Conservation (phyloP, 2,797 vertebrate genomes). For the Jordanella pulchra region DNA sequence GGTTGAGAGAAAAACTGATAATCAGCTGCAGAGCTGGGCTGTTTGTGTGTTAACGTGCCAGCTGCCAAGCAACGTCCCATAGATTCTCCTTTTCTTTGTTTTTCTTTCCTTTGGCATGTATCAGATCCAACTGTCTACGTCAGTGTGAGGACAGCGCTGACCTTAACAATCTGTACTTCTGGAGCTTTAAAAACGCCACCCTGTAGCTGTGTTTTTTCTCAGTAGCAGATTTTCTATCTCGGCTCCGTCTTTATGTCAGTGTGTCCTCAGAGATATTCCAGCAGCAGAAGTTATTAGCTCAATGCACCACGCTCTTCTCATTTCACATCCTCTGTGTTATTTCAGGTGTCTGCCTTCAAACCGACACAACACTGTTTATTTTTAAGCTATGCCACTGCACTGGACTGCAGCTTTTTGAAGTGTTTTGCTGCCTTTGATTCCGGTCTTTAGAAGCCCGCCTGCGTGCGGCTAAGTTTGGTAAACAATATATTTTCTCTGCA, state of each 20-base stretch:
- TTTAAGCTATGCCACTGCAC: conserved; percentile 37
- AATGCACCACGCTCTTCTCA: conserved; percentile 7
- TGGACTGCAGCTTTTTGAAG: conserved; percentile 52
- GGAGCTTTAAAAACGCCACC: conserved; percentile 14
- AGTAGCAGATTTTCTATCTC: conserved; percentile 13
- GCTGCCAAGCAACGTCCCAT: conserved; percentile 36
- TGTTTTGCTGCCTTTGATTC: conserved; percentile 51
- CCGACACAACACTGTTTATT: conserved; percentile 53
- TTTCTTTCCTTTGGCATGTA: conserved; percentile 4
- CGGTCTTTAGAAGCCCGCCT: conserved; percentile 35
- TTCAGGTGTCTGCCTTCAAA: conserved; percentile 63
- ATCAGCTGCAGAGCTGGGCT: conserved; percentile 62
- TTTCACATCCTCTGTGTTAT: conserved; percentile 56
- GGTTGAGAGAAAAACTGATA: conserved; percentile 58
- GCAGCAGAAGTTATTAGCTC: conserved; percentile 13
- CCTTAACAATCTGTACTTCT: conserved; percentile 26
- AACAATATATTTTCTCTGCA: background rate
- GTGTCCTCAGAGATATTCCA: conserved; percentile 3
- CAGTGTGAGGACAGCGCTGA: conserved; percentile 40
- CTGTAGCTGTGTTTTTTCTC: conserved; percentile 16
- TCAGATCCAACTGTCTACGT: conserved; percentile 33
- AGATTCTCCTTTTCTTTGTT: conserved; percentile 30
- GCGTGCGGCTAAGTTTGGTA: conserved; percentile 39
- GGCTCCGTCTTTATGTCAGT: background rate
- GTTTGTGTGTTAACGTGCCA: conserved; percentile 62